Conservation (phyloP, 1,140 invertebrate species). For the Onthophagus taurus region DNA sequence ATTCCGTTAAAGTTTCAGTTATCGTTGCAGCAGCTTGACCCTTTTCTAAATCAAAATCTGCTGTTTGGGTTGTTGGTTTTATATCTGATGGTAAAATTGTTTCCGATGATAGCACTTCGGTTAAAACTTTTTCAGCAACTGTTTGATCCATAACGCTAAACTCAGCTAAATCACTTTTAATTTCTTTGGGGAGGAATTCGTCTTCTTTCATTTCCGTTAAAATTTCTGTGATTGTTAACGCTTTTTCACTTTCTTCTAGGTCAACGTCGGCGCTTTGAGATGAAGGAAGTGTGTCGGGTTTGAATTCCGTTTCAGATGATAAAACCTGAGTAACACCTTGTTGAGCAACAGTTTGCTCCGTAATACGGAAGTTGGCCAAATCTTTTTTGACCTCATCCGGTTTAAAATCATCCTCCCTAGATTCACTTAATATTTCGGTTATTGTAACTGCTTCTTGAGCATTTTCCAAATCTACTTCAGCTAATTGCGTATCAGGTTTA, state of each 20-base stretch:
- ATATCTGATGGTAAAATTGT: slow-evolving; percentile 5
- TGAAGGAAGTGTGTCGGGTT: neutral
- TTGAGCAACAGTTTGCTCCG: too few relatives aligned
- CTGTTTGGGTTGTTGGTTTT: slow-evolving; percentile 1
- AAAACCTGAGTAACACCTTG: too few relatives aligned
- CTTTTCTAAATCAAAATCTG: slow-evolving; percentile 9
- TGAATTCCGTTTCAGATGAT: too few relatives aligned
- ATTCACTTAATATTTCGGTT: too few relatives aligned
- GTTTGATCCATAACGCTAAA: too few relatives aligned
- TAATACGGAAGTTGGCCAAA: too few relatives aligned
- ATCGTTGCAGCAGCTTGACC: neutral
- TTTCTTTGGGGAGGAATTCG: slow-evolving; percentile 18
- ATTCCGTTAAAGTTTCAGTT: neutral
- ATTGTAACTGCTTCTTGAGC: neutral
- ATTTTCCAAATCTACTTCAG: neutral
- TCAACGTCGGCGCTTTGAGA: neutral
- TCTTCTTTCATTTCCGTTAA: slow-evolving; percentile 38
- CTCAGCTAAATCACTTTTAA: too few relatives aligned
- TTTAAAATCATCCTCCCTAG: too few relatives aligned
- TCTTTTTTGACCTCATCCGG: too few relatives aligned
- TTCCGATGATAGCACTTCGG: slow-evolving; percentile 18
- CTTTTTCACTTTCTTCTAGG: slow-evolving; percentile 20
- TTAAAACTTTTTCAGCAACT: slow-evolving; percentile 25
- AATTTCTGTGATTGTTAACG: slow-evolving; percentile 39
- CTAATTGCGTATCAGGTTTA: too few relatives aligned